Evolutionary conservation across 2,888 invertebrate genomes (phyloP), one percentile per base, ranked within the genome.

Genomic region (Drosophila borealis): DNA sequence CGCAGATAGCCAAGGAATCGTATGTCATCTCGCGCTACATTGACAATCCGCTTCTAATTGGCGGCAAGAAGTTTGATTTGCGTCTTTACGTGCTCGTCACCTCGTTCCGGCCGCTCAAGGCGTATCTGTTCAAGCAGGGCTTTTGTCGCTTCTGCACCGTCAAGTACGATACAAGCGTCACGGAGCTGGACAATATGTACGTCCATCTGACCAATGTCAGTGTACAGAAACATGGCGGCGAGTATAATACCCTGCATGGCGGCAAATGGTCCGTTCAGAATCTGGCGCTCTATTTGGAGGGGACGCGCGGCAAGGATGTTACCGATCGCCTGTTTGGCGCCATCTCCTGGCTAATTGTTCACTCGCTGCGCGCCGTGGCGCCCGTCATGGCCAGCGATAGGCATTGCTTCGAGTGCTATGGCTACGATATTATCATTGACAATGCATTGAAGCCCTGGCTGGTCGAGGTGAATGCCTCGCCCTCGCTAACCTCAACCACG

Each of bases 11-110:
- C 21, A 97, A 97, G 92, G 97, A 98, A 92, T 96, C 96, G 77
- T 98, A 98, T 92, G 98, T 98, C 50, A 98, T 99, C 90, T 98
- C 98, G n/a, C 96, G 97, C 93, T 98, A 98, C 91, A 98, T 98
- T 80, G 97, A 98, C 90, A 98, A 98, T 93, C 98, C 98, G n/a
- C 93, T 98, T 62, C 93, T 98, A 86, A 98, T 98, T 91, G 98
- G 98, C 33, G 98, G 98, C 2, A 98, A 98, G 93, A 98, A 98
- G 93, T 98, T 98, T 91, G 98, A 98, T 93, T 94, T 98, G 57
- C 94, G 98, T 0, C 93, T 98, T 53, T 98, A 98, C 91, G 97
- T 98, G 53, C 93, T 98, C 60, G 98, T 98, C 41, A 97, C 98
- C 45, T 98, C 98, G 3, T 98, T 98, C 91, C 94, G 98, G 39